A percentile compares a stretch with the other conserved stretches of the same genome.
phyloP scores from a whole-genome alignment of 64 coral and sea anemone genomes.

The Dendrophyllia cribrosa region DNA sequence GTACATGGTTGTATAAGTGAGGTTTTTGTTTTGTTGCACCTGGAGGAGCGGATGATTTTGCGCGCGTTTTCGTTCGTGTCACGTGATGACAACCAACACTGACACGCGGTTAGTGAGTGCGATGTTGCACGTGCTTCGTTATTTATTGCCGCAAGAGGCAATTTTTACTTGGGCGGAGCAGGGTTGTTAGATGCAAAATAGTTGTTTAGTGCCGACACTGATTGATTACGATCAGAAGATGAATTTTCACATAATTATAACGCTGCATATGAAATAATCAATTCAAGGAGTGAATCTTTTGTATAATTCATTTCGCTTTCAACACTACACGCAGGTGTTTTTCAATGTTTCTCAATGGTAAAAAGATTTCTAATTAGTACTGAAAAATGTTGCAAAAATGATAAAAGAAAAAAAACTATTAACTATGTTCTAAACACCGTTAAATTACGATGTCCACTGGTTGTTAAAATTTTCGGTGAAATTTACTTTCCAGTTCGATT shows the following conservation, averaged over 20 bases:
- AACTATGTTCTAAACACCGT: too few species aligned
- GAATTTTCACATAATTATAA: constrained; percentile 9
- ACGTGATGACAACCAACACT: too few species aligned
- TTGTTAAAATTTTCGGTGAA: too few species aligned
- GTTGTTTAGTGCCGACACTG: neutral
- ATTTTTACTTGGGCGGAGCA: neutral
- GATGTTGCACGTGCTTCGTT: neutral
- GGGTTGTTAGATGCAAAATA: neutral
- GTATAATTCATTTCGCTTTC: neutral
- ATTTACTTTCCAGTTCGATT: too few species aligned
- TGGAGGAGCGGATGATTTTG: neutral
- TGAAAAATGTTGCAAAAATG: neutral
- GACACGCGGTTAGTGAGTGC: neutral
- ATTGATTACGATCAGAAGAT: constrained; percentile 4
- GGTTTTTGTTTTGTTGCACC: too few species aligned
- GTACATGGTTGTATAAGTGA: neutral
- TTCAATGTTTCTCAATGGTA: neutral
- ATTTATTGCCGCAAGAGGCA: neutral
- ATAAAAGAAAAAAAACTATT: neutral
- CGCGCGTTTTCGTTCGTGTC: neutral
- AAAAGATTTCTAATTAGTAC: neutral
- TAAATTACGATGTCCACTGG: too few species aligned
- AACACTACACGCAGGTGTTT: constrained; percentile 4
- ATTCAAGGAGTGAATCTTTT: constrained; percentile 1
- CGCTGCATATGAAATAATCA: neutral